Conservation (phyloP, 2,113 vertebrate genomes). For the Sylvia atricapilla region DNA sequence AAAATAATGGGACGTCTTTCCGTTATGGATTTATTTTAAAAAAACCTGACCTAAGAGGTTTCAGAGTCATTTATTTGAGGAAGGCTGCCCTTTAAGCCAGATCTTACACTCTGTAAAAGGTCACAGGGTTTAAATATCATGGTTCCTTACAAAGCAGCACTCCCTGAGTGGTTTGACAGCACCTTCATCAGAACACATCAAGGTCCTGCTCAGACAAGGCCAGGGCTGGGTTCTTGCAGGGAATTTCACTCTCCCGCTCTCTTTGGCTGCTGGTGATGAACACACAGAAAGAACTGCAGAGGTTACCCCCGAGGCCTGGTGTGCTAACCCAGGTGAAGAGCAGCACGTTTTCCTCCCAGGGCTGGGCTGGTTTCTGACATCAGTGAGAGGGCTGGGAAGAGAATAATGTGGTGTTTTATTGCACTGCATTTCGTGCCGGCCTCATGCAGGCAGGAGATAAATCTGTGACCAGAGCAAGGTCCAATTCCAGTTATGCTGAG, state of each 20-base stretch:
- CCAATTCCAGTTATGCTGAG: neutral
- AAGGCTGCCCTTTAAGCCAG: constrained; percentile 41
- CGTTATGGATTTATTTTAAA: neutral
- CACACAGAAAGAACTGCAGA: neutral
- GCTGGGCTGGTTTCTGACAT: neutral
- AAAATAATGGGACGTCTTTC: constrained; percentile 34
- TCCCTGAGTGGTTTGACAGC: neutral
- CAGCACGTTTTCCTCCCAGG: neutral
- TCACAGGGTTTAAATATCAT: constrained; percentile 22
- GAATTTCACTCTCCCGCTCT: neutral
- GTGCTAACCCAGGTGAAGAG: neutral
- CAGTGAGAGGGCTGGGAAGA: neutral
- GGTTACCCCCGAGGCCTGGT: neutral
- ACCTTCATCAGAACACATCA: neutral
- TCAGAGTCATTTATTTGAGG: constrained; percentile 47
- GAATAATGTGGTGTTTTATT: neutral
- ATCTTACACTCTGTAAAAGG: constrained; percentile 35
- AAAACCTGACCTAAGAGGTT: constrained; percentile 6
- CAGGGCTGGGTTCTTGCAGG: neutral
- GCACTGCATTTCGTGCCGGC: neutral
- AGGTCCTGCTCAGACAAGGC: neutral
- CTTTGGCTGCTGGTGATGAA: neutral
- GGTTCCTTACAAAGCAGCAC: neutral
- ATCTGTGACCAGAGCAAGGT: neutral
- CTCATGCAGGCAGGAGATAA: neutral